phyloP scores from a whole-genome alignment of 2,113 vertebrate species.

The Ibidorhyncha struthersii region DNA sequence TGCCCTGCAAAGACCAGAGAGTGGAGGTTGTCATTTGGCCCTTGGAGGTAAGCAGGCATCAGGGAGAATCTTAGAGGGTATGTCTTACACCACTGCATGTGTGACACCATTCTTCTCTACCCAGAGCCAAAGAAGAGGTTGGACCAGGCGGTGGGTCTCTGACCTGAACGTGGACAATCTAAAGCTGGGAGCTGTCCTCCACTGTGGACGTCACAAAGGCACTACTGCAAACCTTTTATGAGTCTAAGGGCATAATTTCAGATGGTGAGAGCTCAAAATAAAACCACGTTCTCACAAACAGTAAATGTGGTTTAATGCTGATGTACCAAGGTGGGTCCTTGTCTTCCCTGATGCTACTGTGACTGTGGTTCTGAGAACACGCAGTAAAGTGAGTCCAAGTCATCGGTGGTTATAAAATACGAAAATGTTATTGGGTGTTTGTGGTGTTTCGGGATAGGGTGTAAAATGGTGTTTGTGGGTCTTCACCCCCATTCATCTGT shows the following conservation, averaged over 20 bases:
- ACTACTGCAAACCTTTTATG: neutral
- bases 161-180: rapidly evolving
- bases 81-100: rapidly evolving
- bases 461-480: neutral
- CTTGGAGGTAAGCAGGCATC: neutral
- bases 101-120: neutral
- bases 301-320: neutral
- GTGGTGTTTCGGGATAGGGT: neutral
- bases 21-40: neutral
- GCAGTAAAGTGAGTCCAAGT: neutral
- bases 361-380: neutral
- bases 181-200: neutral
- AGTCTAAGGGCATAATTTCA: neutral
- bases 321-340: rapidly evolving
- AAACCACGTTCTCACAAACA: neutral
- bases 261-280: neutral
- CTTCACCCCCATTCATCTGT: neutral
- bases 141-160: rapidly evolving
- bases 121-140: neutral
- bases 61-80: rapidly evolving
- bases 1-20: neutral
- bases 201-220: neutral
- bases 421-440: neutral
- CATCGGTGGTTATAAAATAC: neutral
- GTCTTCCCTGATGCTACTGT: neutral